Evolutionary conservation across 1,140 invertebrate genomes (phyloP), one percentile per base, ranked within the genome.

Genomic region (Mya arenaria): DNA sequence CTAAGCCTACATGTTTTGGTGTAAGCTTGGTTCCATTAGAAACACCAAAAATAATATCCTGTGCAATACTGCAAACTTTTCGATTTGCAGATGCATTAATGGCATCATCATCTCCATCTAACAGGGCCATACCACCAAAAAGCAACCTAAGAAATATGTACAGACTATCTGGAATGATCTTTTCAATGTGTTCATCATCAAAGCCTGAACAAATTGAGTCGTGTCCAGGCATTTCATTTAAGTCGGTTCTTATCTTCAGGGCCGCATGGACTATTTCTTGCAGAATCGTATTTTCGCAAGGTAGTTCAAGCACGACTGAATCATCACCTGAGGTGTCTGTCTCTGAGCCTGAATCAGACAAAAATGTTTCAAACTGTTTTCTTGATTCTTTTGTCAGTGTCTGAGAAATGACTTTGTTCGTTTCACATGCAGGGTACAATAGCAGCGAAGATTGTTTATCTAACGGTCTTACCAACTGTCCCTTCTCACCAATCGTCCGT

Each of bases 1-100:
- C 82, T 55, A 83, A 55, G 23, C 82, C 73, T 56, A 83, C 25
- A 73, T 77, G 82, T 52, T 79, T 83, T 58, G 73, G 73, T n/a
- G 62, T 78, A 17, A 68, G 23, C 69, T 78, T 32, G 63, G 34
- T 17, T 44, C 34, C n/a, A n/a, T 75, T 41, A 10, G 80, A 82
- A 25, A 60, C 69, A 30, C 13, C 60, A 55, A 55, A 74, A 6
- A 66, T 65, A 30, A 77, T 78, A 34, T 83, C 73, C 58, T 78
- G 73, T 17, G 82, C 73, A 37, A 82, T 60, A 63, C 69, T 82
- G 4, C 34, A 62, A 19, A 75, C 34, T 6, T 32, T 63, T 32
- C 23, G 52, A n/a, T 75, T 58, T 8, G 48, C 10, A 30, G 5
- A 2, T 55, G 4, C 69, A 28, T 5, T 36, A 15, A n/a, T 30